Conservation (phyloP, 2,888 invertebrate species). For the Prosapia bicincta region DNA sequence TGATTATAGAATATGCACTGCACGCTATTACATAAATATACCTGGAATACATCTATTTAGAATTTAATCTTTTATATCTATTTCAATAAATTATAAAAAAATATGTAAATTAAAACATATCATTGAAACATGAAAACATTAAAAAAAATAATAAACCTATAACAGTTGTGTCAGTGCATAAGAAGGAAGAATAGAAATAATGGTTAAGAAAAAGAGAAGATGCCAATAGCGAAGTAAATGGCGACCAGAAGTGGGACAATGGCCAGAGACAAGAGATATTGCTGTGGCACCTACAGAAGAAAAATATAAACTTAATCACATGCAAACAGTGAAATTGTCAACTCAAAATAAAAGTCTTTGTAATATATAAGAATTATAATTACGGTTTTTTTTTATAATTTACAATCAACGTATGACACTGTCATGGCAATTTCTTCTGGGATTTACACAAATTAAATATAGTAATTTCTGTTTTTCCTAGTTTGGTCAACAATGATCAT, state of each 20-base stretch:
- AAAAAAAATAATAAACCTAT: neutral
- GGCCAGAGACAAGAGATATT: conserved; percentile 12
- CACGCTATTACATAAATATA: neutral
- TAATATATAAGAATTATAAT: too few relatives aligned
- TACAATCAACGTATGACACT: too few relatives aligned
- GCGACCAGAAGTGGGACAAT: conserved; percentile 16
- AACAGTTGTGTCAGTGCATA: neutral
- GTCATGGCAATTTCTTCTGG: too few relatives aligned
- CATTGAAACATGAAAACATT: neutral
- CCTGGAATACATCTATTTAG: too few relatives aligned
- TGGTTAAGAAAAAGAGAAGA: neutral
- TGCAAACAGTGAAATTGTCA: neutral
- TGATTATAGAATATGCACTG: neutral
- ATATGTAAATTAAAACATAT: too few relatives aligned
- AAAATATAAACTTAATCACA: neutral
- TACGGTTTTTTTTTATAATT: too few relatives aligned
- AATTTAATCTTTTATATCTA: too few relatives aligned
- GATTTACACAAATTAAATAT: too few relatives aligned
- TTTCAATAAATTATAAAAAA: too few relatives aligned
- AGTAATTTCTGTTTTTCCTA: too few relatives aligned
- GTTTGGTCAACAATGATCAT: too few relatives aligned
- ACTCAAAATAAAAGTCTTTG: neutral
- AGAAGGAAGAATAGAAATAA: neutral
- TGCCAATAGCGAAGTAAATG: conserved; percentile 3
- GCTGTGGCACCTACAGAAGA: conserved; percentile 11